Percentiles rank a stretch among this genome's conserved stretches.
These are phyloP conservation scores for Chaenocephalus aceratus DNA, from an alignment of 2,113 vertebrate genomes.

Conservation along the genomic window DNA sequence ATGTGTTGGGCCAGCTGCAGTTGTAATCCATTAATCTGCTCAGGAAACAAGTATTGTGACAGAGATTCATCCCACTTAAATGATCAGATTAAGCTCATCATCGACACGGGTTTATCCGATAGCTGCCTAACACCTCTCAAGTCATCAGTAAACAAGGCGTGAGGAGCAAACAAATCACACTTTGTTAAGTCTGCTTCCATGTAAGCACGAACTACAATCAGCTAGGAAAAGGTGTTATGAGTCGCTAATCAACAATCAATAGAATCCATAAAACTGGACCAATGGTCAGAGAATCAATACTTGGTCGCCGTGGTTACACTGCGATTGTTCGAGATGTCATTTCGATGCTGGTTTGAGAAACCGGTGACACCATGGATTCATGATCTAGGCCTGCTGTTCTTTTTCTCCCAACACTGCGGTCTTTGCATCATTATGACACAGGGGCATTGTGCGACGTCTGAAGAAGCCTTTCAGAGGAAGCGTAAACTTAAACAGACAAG, in stretches of 20 bases:
- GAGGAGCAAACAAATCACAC: not conserved
- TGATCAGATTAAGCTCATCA: slow-evolving; percentile 30
- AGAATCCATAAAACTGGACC: slow-evolving; percentile 45
- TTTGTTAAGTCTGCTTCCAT: not conserved
- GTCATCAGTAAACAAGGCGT: not conserved
- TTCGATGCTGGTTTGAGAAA: slow-evolving; percentile 40
- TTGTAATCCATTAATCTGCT: slow-evolving; percentile 61
- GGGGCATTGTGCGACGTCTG: slow-evolving; percentile 71
- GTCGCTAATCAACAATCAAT: slow-evolving; percentile 42
- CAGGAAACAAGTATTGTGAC: slow-evolving; percentile 8
- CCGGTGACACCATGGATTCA: slow-evolving; percentile 47
- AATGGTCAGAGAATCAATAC: slow-evolving; percentile 54
- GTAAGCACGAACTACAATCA: not conserved
- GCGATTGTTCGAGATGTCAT: slow-evolving; percentile 43
- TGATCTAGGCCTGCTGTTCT: slow-evolving; percentile 60
- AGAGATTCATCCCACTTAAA: slow-evolving; percentile 43
- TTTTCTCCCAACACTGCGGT: slow-evolving; percentile 53
- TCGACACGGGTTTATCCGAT: not conserved
- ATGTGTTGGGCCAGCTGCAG: slow-evolving; percentile 35
- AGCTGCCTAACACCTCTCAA: slow-evolving; percentile 3
- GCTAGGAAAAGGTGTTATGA: slow-evolving; percentile 1
- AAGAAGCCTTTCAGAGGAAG: slow-evolving; percentile 75
- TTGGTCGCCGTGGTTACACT: slow-evolving; percentile 12
- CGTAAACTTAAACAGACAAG: slow-evolving; percentile 68
- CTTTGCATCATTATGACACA: slow-evolving; percentile 73